These are phyloP conservation scores for Antedon mediterranea DNA, from an alignment of 53 echinoderm and acorn worm species.

Conservation along the genomic window DNA sequence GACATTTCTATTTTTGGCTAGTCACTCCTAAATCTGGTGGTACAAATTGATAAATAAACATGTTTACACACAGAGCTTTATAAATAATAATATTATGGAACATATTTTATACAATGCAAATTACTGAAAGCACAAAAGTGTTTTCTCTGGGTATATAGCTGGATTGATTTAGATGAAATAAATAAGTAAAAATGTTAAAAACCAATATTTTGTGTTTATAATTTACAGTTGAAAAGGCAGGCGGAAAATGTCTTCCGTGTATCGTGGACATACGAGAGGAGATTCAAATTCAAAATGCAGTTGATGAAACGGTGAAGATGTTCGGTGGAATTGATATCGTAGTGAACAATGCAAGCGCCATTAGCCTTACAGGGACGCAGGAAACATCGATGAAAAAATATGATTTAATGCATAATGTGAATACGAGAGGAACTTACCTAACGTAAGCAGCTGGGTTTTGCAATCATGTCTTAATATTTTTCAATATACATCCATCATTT, in stretches of 20 bases:
- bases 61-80: too few species aligned
- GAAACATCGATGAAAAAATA: slow-evolving; percentile 76
- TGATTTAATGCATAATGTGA: slow-evolving; percentile 86
- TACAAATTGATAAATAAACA: too few species aligned
- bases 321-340: slow-evolving; percentile 96
- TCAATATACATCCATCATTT: too few species aligned
- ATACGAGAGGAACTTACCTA: slow-evolving; percentile 82
- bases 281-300: slow-evolving; percentile 41
- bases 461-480: too few species aligned
- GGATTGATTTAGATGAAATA: too few species aligned
- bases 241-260: slow-evolving; percentile 88
- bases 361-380: slow-evolving; percentile 65
- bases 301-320: slow-evolving; percentile 65
- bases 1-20: too few species aligned
- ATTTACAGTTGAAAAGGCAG: slow-evolving; percentile 65
- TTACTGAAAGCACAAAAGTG: too few species aligned
- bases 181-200: too few species aligned
- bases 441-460: slow-evolving; percentile 51
- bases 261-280: slow-evolving; percentile 83
- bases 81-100: too few species aligned
- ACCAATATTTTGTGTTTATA: background rate
- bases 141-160: too few species aligned
- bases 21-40: too few species aligned
- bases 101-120: too few species aligned
- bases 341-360: slow-evolving; percentile 96